These are phyloP conservation scores for Apantesis nais DNA, from an alignment of 2,888 invertebrate species.

Conservation along the genomic window DNA sequence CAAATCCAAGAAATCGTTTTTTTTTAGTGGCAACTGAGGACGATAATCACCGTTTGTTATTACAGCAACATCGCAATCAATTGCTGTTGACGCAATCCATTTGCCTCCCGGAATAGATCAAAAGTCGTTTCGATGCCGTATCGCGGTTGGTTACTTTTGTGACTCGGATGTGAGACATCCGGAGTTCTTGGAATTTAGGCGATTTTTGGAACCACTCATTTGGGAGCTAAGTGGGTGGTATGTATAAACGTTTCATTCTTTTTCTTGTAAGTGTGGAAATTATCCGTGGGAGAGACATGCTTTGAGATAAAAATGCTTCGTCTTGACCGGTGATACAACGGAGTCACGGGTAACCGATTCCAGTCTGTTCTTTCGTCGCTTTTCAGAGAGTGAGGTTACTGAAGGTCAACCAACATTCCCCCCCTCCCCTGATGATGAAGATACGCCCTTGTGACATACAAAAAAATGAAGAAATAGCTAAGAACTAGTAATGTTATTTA, in stretches of 20 bases:
- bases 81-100: slow-evolving; percentile 64
- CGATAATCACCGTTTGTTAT: slow-evolving; percentile 52
- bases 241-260: slow-evolving; percentile 11
- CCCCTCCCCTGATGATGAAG: too few relatives aligned
- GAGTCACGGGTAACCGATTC: too few relatives aligned
- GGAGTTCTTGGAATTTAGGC: slow-evolving; percentile 57
- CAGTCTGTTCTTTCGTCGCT: too few relatives aligned
- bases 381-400: too few relatives aligned
- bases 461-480: not conserved
- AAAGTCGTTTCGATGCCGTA: slow-evolving; percentile 63
- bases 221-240: slow-evolving; percentile 43
- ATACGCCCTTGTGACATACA: too few relatives aligned
- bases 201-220: slow-evolving; percentile 21
- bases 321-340: too few relatives aligned
- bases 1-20: not conserved
- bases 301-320: not conserved
- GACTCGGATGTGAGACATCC: slow-evolving; percentile 70
- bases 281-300: not conserved
- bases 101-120: slow-evolving; percentile 78
- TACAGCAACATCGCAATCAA: slow-evolving; percentile 60
- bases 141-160: slow-evolving; percentile 56
- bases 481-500: not conserved
- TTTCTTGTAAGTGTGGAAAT: slow-evolving; percentile 3
- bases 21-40: slow-evolving; percentile 26
- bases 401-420: too few relatives aligned